A percentile compares a stretch with the other conserved stretches of the same genome.
Conservation (phyloP, 2,888 invertebrate species). For the Venusia cambrica region DNA sequence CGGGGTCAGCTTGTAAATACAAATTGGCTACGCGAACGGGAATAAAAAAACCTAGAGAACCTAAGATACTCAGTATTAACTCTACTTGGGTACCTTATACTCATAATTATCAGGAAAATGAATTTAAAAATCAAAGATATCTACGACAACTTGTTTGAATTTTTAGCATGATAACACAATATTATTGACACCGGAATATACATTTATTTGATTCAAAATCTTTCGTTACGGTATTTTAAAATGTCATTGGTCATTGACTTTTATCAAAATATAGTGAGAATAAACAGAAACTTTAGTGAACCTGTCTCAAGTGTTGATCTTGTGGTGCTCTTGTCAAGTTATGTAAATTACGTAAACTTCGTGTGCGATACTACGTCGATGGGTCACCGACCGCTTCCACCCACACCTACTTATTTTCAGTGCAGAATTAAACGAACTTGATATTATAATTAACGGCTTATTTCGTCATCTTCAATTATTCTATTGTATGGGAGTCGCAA, state of each 20-base stretch:
- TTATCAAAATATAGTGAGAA: constrained; percentile 38
- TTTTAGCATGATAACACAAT: constrained; percentile 2
- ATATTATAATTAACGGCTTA: constrained; percentile 42
- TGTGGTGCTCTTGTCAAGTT: constrained; percentile 69
- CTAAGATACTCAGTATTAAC: no score
- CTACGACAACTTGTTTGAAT: no score
- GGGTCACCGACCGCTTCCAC: constrained; percentile 65
- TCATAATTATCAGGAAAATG: no score
- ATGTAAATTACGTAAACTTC: constrained; percentile 72
- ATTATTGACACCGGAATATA: constrained; percentile 4
- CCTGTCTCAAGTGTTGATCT: constrained; percentile 67
- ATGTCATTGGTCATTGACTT: constrained; percentile 47
- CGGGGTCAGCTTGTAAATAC: no score
- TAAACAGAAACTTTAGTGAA: constrained; percentile 57
- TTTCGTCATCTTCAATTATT: constrained; percentile 39
- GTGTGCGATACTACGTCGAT: constrained; percentile 65
- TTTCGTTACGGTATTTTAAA: constrained; percentile 25
- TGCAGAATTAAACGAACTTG: constrained; percentile 37
- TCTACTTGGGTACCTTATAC: no score
- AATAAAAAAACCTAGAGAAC: no score
- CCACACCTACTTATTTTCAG: constrained; percentile 51
- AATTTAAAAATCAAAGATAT: no score
- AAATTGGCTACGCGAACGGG: no score
- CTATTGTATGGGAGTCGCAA: constrained; percentile 27
- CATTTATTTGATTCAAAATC: constrained; percentile 11